phyloP scores from a whole-genome alignment of 2,888 invertebrate genomes.

The Megaustenia siamemsis region DNA sequence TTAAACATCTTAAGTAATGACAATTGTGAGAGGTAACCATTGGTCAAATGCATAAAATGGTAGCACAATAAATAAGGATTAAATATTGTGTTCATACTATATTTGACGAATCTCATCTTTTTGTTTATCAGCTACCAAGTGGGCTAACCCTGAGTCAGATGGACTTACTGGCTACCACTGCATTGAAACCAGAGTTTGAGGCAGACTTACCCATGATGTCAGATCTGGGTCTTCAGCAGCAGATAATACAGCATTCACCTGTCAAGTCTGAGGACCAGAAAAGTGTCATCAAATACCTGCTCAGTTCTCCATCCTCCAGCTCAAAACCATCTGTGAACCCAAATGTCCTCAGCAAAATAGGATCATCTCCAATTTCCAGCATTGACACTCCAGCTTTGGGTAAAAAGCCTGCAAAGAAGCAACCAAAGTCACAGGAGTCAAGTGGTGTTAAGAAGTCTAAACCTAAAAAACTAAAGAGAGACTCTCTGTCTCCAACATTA shows the following conservation, averaged over 20 bases:
- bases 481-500: slow-evolving; percentile 27
- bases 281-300: slow-evolving; percentile 74
- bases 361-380: slow-evolving; percentile 47
- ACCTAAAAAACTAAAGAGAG: slow-evolving; percentile 34
- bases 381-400: slow-evolving; percentile 35
- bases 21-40: too few species aligned
- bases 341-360: slow-evolving; percentile 59
- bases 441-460: slow-evolving; percentile 25
- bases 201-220: not conserved
- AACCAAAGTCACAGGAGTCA: slow-evolving; percentile 42
- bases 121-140: slow-evolving; percentile 3
- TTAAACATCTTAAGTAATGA: too few species aligned
- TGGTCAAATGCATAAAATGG: too few species aligned
- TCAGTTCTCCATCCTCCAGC: slow-evolving; percentile 71
- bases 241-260: slow-evolving; percentile 26
- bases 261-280: slow-evolving; percentile 53
- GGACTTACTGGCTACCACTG: slow-evolving; percentile 18
- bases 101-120: not conserved
- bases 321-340: slow-evolving; percentile 64
- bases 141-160: not conserved
- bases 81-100: not conserved
- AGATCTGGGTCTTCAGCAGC: slow-evolving; percentile 26
- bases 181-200: slow-evolving; percentile 25
- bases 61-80: too few species aligned
- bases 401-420: slow-evolving; percentile 57